Base-by-base conservation (phyloP, 2,797 vertebrate species). In the Poeciliopsis gracilis region DNA sequence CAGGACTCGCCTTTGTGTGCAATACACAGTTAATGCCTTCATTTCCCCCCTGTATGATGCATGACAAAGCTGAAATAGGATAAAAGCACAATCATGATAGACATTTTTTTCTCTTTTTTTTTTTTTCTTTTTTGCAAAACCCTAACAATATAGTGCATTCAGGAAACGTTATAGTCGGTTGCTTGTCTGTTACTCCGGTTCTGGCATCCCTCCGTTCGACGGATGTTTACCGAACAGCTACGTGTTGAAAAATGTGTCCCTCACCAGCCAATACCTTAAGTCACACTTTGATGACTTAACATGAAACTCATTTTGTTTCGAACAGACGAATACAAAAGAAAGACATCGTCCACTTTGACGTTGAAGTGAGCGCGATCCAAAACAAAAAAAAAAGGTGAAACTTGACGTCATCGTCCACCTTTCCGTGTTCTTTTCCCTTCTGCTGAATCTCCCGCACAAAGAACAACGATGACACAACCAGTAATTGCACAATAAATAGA, bases 51-150 rank as follows among this genome's bases (percentile, higher is more conserved):
- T 67, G 61, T 77, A 49, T 73, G 69, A 79, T 59, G 33, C 45
- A 75, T 79, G 78, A 83, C 81, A 63, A 90, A 80, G 75, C 77
- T 83, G 57, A 73, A 84, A 82, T 49, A 61, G 53, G 49, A 77
- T 83, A 59, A 38, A 84, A 73, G 81, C 66, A 76, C 78, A 78
- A 73, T 71, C 77, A 77, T 33, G 45, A 87, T 49, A 25, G 16
- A 53, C 9, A 25, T 53, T 25, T 53, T 53, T 53, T 53, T 53
- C 0, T 3, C 2, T 3, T 25, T 23, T 23, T 16, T 51, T 25
- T 25, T 23, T 51, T 18, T 51, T 51, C 10, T 53, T 75, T 74
- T 61, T 78, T 79, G 73, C 63, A 78, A 76, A 78, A 77, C 76
- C 61, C 77, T 63, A 30, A 66, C 18, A 79, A 72, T 73, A 38